Percentiles rank a stretch among this genome's conserved stretches.
phyloP scores from a whole-genome alignment of 2,797 vertebrate species.

The Acanthurus tractus region DNA sequence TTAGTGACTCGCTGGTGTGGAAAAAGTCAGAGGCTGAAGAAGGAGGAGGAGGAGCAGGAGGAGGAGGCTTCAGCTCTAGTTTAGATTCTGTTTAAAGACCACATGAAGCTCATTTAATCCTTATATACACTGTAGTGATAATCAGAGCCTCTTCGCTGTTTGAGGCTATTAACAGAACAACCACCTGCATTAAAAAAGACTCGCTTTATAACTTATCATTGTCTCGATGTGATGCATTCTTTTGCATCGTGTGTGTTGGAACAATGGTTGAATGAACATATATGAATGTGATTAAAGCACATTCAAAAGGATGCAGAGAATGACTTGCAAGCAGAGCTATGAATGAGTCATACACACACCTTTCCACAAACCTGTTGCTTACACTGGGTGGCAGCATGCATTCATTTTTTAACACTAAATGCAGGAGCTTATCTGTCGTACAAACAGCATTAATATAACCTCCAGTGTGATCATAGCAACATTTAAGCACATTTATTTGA shows the following conservation, averaged over 20 bases:
- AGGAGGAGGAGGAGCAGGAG: too few species aligned
- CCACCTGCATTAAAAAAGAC: slow-evolving; percentile 8
- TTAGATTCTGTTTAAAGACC: slow-evolving; percentile 34
- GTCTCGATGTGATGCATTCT: background rate
- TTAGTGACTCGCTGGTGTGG: slow-evolving; percentile 62
- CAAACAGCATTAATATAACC: background rate
- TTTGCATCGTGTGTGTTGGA: background rate
- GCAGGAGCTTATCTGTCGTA: background rate
- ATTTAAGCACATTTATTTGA: background rate
- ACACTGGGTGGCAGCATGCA: slow-evolving; percentile 81
- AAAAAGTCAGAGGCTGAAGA: slow-evolving; percentile 40
- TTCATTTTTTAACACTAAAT: slow-evolving; percentile 50
- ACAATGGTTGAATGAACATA: background rate
- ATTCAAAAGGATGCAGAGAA: too few species aligned
- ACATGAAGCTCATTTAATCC: slow-evolving; percentile 26
- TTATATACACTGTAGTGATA: slow-evolving; percentile 37
- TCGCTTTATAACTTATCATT: background rate
- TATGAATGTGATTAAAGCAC: background rate
- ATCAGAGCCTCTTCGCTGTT: slow-evolving; percentile 1
- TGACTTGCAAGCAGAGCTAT: background rate
- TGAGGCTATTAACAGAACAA: slow-evolving; percentile 15
- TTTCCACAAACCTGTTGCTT: slow-evolving; percentile 49
- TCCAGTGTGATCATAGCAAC: background rate
- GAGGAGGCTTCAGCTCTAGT: slow-evolving; percentile 15
- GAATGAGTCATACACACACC: slow-evolving; percentile 11